phyloP scores from a whole-genome alignment of 1,140 invertebrate species.

The Gonatopus flavifemur region DNA sequence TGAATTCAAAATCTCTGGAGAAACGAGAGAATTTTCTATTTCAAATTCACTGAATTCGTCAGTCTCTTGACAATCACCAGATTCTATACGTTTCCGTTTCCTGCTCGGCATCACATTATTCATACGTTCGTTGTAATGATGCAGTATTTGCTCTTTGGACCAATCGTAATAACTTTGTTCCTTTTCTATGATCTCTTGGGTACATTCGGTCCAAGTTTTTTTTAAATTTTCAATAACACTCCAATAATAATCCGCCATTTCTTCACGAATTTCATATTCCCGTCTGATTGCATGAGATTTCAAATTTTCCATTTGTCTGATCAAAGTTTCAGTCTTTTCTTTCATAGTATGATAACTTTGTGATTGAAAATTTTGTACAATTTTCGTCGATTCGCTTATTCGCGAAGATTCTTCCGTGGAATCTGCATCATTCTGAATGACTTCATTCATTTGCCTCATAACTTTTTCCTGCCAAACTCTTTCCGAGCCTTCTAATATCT shows the following conservation, averaged over 20 bases:
- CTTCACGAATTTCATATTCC: slow-evolving; percentile 40
- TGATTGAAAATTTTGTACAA: too few species aligned
- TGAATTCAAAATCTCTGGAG: slow-evolving; percentile 17
- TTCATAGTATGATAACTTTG: slow-evolving; percentile 10
- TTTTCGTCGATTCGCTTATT: too few species aligned
- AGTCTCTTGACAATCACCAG: slow-evolving; percentile 18
- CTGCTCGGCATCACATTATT: slow-evolving; percentile 22
- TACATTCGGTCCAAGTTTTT: slow-evolving; percentile 32
- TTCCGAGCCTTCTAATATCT: too few species aligned
- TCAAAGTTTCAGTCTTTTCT: slow-evolving; percentile 22
- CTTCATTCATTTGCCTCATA: too few species aligned
- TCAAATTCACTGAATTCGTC: slow-evolving; percentile 17
- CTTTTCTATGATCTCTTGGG: slow-evolving; percentile 31
- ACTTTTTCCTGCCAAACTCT: too few species aligned
- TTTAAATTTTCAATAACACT: slow-evolving; percentile 35
- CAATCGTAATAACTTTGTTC: slow-evolving; percentile 31
- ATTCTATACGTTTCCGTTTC: slow-evolving; percentile 28
- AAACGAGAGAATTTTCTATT: slow-evolving; percentile 23
- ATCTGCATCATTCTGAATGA: too few species aligned
- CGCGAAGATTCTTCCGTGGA: too few species aligned
- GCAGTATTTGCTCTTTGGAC: slow-evolving; percentile 34
- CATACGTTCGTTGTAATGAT: slow-evolving; percentile 37
- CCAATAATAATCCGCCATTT: slow-evolving; percentile 34
- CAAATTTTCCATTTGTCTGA: slow-evolving; percentile 20
- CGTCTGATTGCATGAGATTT: slow-evolving; percentile 18